Conservation (phyloP, 2,113 vertebrate genomes). For the Brienomyrus brachyistius region DNA sequence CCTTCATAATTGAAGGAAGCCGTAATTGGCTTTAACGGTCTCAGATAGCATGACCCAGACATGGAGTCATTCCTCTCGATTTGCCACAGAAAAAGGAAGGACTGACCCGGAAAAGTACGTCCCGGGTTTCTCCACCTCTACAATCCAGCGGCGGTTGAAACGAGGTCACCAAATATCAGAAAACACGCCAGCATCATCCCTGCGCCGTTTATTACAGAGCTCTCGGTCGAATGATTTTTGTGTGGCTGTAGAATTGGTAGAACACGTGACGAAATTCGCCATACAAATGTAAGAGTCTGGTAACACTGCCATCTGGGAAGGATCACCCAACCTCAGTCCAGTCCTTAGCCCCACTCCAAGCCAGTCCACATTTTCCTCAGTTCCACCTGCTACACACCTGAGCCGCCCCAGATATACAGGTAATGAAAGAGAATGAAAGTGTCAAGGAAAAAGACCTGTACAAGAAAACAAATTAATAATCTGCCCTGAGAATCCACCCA, state of each 20-base stretch:
- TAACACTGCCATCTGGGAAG: not conserved
- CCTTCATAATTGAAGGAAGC: not conserved
- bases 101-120: not conserved
- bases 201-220: not conserved
- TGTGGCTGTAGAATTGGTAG: not conserved
- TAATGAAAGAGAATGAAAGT: constrained; percentile 6
- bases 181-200: not conserved
- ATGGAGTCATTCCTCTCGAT: not conserved
- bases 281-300: not conserved
- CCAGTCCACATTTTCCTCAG: not conserved
- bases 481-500: constrained; percentile 29
- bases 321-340: not conserved
- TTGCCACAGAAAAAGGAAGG: not conserved
- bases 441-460: constrained; percentile 30
- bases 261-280: not conserved
- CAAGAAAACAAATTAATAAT: constrained; percentile 34
- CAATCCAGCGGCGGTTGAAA: not conserved
- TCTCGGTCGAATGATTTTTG: not conserved
- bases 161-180: not conserved
- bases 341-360: not conserved
- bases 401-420: not conserved
- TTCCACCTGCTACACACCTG: not conserved
- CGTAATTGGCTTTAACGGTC: not conserved
- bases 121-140: not conserved
- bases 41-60: not conserved